A percentile compares a stretch with the other conserved stretches of the same genome.
These are phyloP conservation scores for Diadumene lineata DNA, from an alignment of 92 coral and sea anemone species.

Conservation along the genomic window DNA sequence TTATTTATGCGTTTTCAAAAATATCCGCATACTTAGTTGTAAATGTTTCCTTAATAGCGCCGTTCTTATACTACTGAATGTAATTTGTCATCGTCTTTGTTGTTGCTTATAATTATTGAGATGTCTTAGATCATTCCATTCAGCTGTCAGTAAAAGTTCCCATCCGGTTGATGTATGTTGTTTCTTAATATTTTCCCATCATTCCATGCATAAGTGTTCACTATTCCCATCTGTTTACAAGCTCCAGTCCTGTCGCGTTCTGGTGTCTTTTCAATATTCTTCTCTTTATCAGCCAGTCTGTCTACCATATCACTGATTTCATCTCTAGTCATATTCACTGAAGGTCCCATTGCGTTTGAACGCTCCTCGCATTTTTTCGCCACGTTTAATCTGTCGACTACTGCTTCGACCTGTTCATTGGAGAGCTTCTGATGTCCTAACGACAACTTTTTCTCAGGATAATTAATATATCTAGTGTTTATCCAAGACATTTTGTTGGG, in stretches of 20 bases:
- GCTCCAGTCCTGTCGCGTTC: conserved; percentile 64
- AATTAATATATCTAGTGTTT: conserved; percentile 33
- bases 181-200: conserved; percentile 44
- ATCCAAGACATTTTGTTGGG: conserved; percentile 47
- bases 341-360: not conserved
- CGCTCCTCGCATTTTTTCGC: conserved; percentile 39
- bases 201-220: conserved; percentile 84
- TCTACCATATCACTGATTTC: conserved; percentile 57
- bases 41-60: no score
- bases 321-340: conserved; percentile 18
- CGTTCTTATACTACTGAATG: no score
- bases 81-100: not conserved
- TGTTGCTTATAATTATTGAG: not conserved
- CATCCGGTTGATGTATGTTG: conserved; percentile 51
- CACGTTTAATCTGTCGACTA: conserved; percentile 59
- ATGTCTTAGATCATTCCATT: no score
- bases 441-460: conserved; percentile 36
- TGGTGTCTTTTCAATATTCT: conserved; percentile 50
- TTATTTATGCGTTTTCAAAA: no score
- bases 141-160: conserved; percentile 52
- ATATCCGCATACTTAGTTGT: no score
- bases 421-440: conserved; percentile 58
- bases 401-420: conserved; percentile 40
- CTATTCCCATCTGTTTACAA: conserved; percentile 49
- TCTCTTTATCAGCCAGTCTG: conserved; percentile 66